phyloP scores from a whole-genome alignment of 2,113 vertebrate species.

The Suricata suricatta region DNA sequence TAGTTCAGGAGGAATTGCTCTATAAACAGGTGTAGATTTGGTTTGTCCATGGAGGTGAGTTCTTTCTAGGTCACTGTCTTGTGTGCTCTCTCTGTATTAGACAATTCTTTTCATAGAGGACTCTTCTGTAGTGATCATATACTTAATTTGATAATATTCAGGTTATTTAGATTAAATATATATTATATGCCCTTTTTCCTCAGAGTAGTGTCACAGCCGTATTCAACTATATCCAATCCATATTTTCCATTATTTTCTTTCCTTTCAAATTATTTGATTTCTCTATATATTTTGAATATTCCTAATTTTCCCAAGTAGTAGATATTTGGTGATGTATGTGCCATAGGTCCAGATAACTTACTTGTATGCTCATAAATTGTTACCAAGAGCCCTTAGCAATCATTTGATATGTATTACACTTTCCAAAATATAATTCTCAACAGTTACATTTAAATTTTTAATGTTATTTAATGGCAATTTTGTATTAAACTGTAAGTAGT shows the following conservation, averaged over 20 bases:
- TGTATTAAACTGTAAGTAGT: neutral
- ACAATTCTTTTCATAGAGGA: neutral
- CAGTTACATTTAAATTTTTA: neutral
- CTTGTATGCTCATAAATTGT: neutral
- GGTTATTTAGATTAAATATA: neutral
- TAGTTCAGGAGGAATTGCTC: neutral
- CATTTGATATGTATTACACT: neutral
- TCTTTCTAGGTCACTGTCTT: neutral
- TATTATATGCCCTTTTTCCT: neutral
- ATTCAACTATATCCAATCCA: neutral
- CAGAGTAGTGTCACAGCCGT: neutral
- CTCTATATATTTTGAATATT: neutral
- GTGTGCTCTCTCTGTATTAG: neutral
- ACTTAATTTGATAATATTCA: neutral
- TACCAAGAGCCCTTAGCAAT: neutral
- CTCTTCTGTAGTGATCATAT: neutral
- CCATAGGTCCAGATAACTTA: neutral
- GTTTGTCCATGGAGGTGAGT: neutral
- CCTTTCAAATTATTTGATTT: neutral
- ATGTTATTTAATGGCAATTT: neutral
- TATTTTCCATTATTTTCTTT: neutral
- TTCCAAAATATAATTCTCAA: neutral
- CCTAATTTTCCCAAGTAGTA: neutral
- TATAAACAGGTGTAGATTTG: neutral
- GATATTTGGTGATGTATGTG: neutral